Evolutionary conservation across 2,888 invertebrate species (phyloP).

Genomic region (Caenorhabditis imperialis): DNA sequence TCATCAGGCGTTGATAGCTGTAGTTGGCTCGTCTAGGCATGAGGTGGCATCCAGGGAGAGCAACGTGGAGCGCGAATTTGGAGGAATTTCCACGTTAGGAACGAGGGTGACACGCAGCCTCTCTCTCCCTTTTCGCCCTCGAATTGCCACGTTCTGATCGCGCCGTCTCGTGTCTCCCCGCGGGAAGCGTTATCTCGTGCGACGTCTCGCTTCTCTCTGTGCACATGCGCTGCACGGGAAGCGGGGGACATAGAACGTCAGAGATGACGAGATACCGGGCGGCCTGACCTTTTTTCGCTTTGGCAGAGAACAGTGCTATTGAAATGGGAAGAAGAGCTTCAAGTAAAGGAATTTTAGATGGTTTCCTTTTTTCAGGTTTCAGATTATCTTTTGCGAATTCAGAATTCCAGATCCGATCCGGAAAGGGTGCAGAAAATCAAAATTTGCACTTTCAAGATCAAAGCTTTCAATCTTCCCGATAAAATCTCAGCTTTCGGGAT

Average conservation of each 20-base stretch:
- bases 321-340: no score
- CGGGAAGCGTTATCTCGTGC: conserved; percentile 24
- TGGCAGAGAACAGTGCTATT: no score
- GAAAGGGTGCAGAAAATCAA: neutral
- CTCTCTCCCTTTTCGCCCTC: neutral
- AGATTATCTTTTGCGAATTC: no score
- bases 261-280: neutral
- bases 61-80: no score
- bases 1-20: conserved; percentile 58
- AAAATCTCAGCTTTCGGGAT: no score
- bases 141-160: conserved; percentile 36
- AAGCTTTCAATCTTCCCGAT: no score
- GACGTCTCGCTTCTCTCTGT: conserved; percentile 11
- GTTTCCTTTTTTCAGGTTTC: no score
- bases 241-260: conserved; percentile 10
- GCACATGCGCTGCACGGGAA: conserved; percentile 46
- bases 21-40: conserved; percentile 32
- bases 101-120: no score
- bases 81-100: no score
- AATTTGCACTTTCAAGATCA: no score
- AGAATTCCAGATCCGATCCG: no score
- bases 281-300: neutral
- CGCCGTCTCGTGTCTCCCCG: conserved; percentile 15
- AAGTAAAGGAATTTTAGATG: no score
- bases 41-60: conserved; percentile 8